These are phyloP conservation scores for Agonopterix arenella DNA, from an alignment of 2,888 invertebrate genomes.

Conservation along the genomic window DNA sequence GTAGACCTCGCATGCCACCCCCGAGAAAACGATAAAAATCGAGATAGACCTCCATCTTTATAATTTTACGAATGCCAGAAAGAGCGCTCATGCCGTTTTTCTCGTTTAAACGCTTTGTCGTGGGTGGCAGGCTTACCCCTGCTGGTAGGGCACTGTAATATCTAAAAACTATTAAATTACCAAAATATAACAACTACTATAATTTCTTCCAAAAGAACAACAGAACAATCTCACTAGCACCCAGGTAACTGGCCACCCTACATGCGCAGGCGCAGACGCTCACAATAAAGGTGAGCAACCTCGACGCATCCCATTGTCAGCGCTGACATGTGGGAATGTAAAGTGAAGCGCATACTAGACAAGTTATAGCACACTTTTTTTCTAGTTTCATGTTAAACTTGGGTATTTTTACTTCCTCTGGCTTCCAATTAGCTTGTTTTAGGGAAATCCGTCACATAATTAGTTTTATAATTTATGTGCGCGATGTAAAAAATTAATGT, in stretches of 20 bases:
- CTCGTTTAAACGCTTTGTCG: too few relatives aligned
- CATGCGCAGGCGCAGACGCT: conserved; percentile 5
- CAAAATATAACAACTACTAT: too few relatives aligned
- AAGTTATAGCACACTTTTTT: conserved; percentile 1
- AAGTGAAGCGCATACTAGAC: conserved; percentile 29
- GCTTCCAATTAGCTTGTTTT: background rate
- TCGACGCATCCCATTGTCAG: conserved; percentile 53
- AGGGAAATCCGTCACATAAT: background rate
- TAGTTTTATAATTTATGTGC: background rate
- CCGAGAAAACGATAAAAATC: too few relatives aligned
- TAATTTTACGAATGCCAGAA: too few relatives aligned
- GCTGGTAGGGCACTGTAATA: too few relatives aligned
- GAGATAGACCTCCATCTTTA: too few relatives aligned
- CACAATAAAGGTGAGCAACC: conserved; percentile 63
- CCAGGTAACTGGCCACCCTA: conserved; percentile 2
- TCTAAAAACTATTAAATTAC: too few relatives aligned
- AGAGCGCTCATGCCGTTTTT: too few relatives aligned
- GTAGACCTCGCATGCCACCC: too few relatives aligned
- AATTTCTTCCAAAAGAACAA: too few relatives aligned
- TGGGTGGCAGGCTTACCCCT: too few relatives aligned
- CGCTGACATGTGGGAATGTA: conserved; percentile 53
- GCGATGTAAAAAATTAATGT: background rate
- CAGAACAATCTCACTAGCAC: too few relatives aligned
- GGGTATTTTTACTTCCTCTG: background rate
- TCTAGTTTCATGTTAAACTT: conserved; percentile 1